phyloP scores from a whole-genome alignment of 2,888 invertebrate genomes.

The Tipula confusa region DNA sequence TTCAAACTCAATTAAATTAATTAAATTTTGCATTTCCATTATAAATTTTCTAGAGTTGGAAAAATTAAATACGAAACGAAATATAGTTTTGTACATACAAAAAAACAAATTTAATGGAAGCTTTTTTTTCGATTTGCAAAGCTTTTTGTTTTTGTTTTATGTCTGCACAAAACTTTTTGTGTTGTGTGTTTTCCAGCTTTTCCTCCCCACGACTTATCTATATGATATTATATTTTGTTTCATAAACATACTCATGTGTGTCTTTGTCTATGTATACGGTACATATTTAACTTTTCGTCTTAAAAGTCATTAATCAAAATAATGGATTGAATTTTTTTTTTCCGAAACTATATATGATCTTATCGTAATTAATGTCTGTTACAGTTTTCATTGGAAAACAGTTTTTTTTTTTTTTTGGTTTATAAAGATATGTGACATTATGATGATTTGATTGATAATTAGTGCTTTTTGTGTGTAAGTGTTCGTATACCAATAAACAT shows the following conservation, averaged over 20 bases:
- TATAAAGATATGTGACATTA: not conserved
- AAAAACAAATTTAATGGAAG: too few relatives aligned
- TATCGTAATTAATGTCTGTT: not conserved
- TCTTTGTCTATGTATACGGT: not conserved
- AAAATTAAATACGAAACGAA: not conserved
- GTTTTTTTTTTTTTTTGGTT: not conserved
- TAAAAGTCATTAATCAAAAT: conserved; percentile 5
- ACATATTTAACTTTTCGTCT: conserved; percentile 15
- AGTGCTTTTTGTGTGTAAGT: not conserved
- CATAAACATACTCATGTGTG: not conserved
- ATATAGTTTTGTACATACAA: not conserved
- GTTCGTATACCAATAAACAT: too few relatives aligned
- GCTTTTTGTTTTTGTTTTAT: not conserved
- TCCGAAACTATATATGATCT: not conserved
- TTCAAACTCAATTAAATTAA: conserved; percentile 12
- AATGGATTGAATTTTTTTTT: not conserved
- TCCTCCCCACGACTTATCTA: not conserved
- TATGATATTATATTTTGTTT: not conserved
- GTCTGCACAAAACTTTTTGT: not conserved
- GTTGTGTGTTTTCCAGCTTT: not conserved
- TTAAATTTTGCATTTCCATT: not conserved
- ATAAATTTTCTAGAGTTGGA: not conserved
- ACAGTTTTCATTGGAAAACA: not conserved
- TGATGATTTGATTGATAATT: conserved; percentile 20
- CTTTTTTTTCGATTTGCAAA: not conserved